Base-by-base conservation (phyloP, 2,113 vertebrate genomes). In the Protobothrops mucrosquamatus region DNA sequence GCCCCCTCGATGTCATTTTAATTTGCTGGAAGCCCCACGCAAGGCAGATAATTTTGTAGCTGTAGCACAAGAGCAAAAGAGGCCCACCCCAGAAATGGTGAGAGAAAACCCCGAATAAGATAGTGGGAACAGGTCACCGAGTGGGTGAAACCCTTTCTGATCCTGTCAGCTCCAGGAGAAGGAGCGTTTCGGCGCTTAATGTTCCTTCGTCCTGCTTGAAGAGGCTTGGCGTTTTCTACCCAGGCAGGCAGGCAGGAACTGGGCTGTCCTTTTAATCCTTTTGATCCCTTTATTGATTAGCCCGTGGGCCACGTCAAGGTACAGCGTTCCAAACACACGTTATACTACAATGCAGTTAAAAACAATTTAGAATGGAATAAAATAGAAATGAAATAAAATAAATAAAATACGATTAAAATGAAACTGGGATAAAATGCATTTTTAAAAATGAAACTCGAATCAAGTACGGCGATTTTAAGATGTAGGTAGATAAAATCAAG, bases 31-130 rank as follows among this genome's bases (percentile, higher is more conserved):
- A 69, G 2, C 64, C 64, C 64, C 12, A n/a, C 12, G 0, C 15
- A 5, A 2, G 3, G 29, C 64, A 69, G 64, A n/a, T 69, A 0
- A 15, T n/a, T n/a, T 69, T 15, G 64, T 69, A n/a, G 61, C 11
- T n/a, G 15, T 4, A 34, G 15, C 3, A 0, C 15, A 55, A 29
- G 34, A 22, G n/a, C 51, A 3, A 1, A 7, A n/a, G 51, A 4
- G 29, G 14, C 64, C 52, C 51, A n/a, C 15, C 15, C 2, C 51
- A 88, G 51, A 54, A n/a, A 46, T n/a, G 2, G 3, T 18, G 14
- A 54, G 29, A 29, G 87, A n/a, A 18, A 12, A 87, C 52, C 12
- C 48, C 15, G 26, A 11, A 1, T 12, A 39, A 39, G 6, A n/a
- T 39, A 52, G 12, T 15, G 52, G 85, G 85, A 29, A 5, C 86